Evolutionary conservation across 2,797 vertebrate genomes (phyloP).

Genomic region (Pogonophryne albipinna): DNA sequence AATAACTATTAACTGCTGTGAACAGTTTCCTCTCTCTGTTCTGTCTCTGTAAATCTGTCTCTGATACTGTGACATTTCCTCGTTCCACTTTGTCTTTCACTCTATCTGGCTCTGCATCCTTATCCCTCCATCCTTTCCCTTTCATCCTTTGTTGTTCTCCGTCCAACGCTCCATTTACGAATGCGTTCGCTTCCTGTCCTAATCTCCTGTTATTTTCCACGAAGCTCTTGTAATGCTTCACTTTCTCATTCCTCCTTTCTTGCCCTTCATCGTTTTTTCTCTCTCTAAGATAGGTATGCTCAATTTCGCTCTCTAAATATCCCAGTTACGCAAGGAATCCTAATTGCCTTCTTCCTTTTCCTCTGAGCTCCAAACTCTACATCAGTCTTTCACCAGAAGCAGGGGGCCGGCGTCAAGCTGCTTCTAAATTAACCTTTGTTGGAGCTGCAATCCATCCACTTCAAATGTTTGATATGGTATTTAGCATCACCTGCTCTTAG

Average conservation of each 20-base stretch:
- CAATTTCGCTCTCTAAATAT: slow-evolving; percentile 81
- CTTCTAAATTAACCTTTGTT: slow-evolving; percentile 22
- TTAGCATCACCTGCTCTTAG: slow-evolving; percentile 11
- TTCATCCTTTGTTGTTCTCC: slow-evolving; percentile 69
- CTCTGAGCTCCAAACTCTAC: slow-evolving; percentile 48
- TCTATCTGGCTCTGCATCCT: slow-evolving; percentile 31
- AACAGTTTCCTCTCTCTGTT: slow-evolving; percentile 48
- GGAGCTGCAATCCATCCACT: slow-evolving; percentile 24
- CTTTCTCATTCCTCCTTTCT: slow-evolving; percentile 56
- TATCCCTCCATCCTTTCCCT: slow-evolving; percentile 69
- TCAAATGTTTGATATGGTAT: slow-evolving; percentile 37
- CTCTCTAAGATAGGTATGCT: slow-evolving; percentile 79
- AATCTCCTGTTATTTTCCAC: slow-evolving; percentile 83
- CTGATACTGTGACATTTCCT: slow-evolving; percentile 61
- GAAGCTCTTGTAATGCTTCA: slow-evolving; percentile 52
- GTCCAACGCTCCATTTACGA: slow-evolving; percentile 67
- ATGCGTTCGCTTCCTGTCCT: slow-evolving; percentile 78
- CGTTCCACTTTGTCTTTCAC: slow-evolving; percentile 43
- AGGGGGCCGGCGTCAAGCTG: slow-evolving; percentile 19
- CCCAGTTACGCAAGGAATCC: slow-evolving; percentile 79
- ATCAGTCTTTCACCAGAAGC: slow-evolving; percentile 45
- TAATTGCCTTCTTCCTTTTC: slow-evolving; percentile 83
- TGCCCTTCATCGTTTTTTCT: slow-evolving; percentile 34
- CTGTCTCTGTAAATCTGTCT: slow-evolving; percentile 34
- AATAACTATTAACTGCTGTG: slow-evolving; percentile 30